A percentile compares a stretch with the other conserved stretches of the same genome.
These are phyloP conservation scores for Chrysocyon brachyurus DNA, from an alignment of 2,797 vertebrate species.

Conservation along the genomic window DNA sequence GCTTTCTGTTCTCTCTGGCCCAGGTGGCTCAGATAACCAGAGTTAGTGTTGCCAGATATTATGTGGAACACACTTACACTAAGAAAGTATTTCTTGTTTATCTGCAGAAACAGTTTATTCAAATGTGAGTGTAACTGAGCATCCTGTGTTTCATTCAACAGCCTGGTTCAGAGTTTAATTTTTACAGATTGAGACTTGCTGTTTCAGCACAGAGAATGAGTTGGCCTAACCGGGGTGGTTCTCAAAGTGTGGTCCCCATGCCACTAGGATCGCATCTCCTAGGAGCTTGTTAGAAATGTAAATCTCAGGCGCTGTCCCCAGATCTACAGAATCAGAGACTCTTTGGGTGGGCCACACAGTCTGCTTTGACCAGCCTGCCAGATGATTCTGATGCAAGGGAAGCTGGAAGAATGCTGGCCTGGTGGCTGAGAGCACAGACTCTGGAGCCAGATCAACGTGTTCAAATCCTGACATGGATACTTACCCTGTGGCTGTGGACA, in stretches of 20 bases:
- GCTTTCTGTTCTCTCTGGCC: slow-evolving; percentile 3
- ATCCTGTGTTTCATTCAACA: slow-evolving; percentile 16
- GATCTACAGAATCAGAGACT: slow-evolving; percentile 5
- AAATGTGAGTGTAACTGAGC: neutral
- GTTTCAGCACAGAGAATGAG: neutral
- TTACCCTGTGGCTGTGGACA: neutral
- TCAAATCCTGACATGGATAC: neutral
- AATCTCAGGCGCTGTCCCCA: neutral
- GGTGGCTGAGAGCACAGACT: neutral
- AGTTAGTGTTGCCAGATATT: neutral
- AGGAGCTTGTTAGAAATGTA: neutral
- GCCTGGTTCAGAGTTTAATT: neutral
- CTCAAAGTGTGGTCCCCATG: neutral
- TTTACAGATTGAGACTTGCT: slow-evolving; percentile 4
- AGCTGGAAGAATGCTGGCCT: neutral
- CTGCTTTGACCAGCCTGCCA: neutral
- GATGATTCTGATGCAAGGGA: neutral
- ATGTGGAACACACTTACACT: neutral
- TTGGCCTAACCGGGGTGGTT: neutral
- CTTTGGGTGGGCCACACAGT: neutral
- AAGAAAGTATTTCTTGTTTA: neutral
- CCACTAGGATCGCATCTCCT: neutral
- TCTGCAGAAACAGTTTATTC: neutral
- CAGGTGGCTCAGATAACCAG: neutral
- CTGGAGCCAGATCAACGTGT: neutral